Conservation (phyloP, 1,140 invertebrate genomes). For the Lordiphosa collinella region DNA sequence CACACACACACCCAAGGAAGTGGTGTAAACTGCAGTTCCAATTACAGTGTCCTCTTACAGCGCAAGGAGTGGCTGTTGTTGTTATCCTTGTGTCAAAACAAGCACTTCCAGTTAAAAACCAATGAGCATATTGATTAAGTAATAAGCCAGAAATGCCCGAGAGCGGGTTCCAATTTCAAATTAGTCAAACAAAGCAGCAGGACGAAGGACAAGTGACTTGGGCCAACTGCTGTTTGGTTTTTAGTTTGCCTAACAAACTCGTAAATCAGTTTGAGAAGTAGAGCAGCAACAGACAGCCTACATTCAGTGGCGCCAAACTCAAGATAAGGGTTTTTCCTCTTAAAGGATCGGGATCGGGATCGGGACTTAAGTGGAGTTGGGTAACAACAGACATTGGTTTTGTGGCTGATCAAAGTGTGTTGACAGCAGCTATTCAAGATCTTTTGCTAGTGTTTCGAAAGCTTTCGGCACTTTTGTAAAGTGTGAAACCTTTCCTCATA, state of each 20-base stretch:
- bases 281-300: background rate
- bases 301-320: conserved; percentile 3
- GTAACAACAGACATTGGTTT: conserved; percentile 5
- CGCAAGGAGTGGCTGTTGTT: conserved; percentile 17
- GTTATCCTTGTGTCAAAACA: conserved; percentile 65
- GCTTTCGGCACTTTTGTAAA: too few species aligned
- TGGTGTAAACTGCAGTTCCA: conserved; percentile 38
- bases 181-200: background rate
- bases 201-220: conserved; percentile 30
- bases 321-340: conserved; percentile 7
- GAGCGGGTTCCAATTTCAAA: conserved; percentile 50
- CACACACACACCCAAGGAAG: conserved; percentile 1
- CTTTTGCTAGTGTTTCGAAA: too few species aligned
- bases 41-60: conserved; percentile 51
- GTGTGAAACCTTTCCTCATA: too few species aligned
- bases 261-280: conserved; percentile 4
- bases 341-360: background rate
- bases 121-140: conserved; percentile 66
- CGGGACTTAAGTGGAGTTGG: background rate
- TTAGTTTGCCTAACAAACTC: background rate
- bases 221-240: conserved; percentile 66
- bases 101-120: conserved; percentile 59
- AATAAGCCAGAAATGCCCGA: conserved; percentile 51
- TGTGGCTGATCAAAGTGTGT: background rate
- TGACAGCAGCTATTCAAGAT: too few species aligned